Percentiles rank a stretch among this genome's conserved stretches.
Evolutionary conservation across 2,888 invertebrate species (phyloP).

Genomic region (Eutolmus rufibarbis): DNA sequence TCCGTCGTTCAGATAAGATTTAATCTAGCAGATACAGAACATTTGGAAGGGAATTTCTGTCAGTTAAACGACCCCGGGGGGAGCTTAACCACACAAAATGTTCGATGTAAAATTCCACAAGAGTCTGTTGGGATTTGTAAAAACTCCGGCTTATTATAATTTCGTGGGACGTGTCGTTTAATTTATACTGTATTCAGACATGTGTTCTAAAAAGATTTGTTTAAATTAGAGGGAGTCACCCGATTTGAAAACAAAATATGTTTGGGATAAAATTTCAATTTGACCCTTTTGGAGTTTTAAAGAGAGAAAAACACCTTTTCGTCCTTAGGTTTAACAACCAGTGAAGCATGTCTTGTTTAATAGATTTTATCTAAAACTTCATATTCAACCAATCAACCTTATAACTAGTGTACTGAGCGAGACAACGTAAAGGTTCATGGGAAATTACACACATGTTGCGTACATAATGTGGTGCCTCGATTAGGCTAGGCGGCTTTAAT

Average conservation of each 20-base stretch:
- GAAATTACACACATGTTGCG: neutral
- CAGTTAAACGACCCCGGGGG: neutral
- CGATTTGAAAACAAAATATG: neutral
- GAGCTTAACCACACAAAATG: neutral
- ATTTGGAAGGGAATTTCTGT: neutral
- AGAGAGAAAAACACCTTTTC: neutral
- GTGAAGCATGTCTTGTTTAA: neutral
- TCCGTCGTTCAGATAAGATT: neutral
- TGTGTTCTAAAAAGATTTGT: neutral
- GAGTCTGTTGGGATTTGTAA: neutral
- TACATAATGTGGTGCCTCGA: neutral
- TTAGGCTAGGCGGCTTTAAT: neutral
- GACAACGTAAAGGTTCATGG: neutral
- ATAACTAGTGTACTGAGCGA: neutral
- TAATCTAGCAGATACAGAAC: neutral
- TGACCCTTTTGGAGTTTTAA: neutral
- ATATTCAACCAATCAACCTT: neutral
- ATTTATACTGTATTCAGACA: neutral
- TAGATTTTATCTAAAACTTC: neutral
- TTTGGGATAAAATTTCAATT: neutral
- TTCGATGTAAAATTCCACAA: neutral
- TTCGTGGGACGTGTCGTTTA: neutral
- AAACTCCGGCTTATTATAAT: neutral
- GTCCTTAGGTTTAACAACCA: neutral
- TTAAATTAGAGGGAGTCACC: neutral